Evolutionary conservation across 92 coral and sea anemone species (phyloP).

Genomic region (Blastomussa wellsi): DNA sequence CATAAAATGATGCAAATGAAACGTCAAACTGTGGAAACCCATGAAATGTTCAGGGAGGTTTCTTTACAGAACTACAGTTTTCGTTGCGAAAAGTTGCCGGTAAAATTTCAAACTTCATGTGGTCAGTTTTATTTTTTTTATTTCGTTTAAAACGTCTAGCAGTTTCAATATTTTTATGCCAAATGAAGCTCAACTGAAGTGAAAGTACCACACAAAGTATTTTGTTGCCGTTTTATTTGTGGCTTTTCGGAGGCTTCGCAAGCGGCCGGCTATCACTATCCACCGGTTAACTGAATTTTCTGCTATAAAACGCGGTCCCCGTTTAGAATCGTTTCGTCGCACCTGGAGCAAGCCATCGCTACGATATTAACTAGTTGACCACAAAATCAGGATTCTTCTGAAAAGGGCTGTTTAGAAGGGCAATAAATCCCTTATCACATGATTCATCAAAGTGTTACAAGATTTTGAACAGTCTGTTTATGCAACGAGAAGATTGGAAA

Average conservation of each 20-base stretch:
- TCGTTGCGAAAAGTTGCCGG: not conserved
- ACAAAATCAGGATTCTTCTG: not conserved
- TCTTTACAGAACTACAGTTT: not conserved
- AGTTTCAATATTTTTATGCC: not conserved
- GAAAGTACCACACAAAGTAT: not conserved
- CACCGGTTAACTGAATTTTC: no score
- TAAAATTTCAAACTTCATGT: not conserved
- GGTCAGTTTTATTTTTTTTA: not conserved
- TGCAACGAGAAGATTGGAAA: not conserved
- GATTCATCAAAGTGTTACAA: not conserved
- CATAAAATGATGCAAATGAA: not conserved
- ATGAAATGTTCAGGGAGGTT: not conserved
- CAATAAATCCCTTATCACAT: not conserved
- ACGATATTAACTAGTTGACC: not conserved
- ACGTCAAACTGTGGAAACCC: not conserved
- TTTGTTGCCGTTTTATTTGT: not conserved
- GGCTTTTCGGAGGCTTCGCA: no score
- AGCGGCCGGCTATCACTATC: no score
- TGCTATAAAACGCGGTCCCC: no score
- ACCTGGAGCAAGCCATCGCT: not conserved
- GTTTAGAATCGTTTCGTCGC: no score
- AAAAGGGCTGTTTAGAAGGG: not conserved
- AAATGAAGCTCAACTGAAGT: no score
- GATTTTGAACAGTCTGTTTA: constrained; percentile 1
- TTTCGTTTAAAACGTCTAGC: no score